Base-by-base conservation (phyloP, 2,113 vertebrate genomes). In the Cephalopterus ornatus region DNA sequence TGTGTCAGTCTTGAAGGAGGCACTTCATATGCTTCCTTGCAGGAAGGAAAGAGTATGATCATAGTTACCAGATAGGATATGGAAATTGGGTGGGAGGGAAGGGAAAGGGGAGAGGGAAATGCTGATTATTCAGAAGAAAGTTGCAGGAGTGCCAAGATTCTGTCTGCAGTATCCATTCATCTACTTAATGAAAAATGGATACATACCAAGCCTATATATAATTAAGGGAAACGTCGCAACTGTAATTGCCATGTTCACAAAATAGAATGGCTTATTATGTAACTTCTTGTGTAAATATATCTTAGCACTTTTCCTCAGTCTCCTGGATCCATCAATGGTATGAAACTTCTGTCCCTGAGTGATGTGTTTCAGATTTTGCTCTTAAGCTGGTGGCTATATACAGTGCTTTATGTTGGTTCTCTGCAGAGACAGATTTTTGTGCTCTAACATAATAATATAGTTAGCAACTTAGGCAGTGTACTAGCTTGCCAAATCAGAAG, bases 1-100 rank as follows among this genome's bases (percentile, higher is more conserved):
- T 89, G 68, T 96, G 93, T 95, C 90, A 95, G 92, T 68, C 88
- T 93, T 89, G 94, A 94, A 96, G 92, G 76, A 95, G 94, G 84
- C 52, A 73, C 42, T 95, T 95, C 56, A 52, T 90, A 66, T 96
- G 85, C 80, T 88, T 95, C 86, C 61, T 71, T 87, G 62, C 68
- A 89, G 95, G 85, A 95, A 93, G 80, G 93, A 91, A 90, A 83
- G 68, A 80, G 59, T 61, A 42, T 46, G 78, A 76, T 88, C 82
- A 59, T 49, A 84, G 74, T 90, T 93, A 77, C 81, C 68, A 68
- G 78, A 94, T 59, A 89, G 91, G 86, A 81, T 82, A 78, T 84
- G 91, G 94, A 95, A 95, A 84, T 39, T 9, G 61, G 55, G 76
- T 89, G 70, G 65, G 83, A 89, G 73, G 56, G 88, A 93, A 65